A percentile compares a stretch with the other conserved stretches of the same genome.
phyloP scores from a whole-genome alignment of 2,113 vertebrate species.

The Malurus elegans region DNA sequence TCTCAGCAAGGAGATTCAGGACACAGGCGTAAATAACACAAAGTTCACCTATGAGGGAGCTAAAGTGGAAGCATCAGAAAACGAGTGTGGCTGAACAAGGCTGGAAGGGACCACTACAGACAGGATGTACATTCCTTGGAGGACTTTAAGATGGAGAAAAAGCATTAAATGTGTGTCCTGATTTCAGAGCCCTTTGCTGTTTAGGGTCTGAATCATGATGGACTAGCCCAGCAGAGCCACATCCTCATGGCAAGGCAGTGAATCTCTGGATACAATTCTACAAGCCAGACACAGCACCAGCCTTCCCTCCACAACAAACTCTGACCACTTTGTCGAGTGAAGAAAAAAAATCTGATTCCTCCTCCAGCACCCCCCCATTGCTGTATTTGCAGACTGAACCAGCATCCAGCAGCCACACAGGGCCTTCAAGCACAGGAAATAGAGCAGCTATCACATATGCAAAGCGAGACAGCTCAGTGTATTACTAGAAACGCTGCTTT shows the following conservation, averaged over 20 bases:
- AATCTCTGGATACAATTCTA: background rate
- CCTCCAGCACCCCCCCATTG: background rate
- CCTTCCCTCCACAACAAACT: background rate
- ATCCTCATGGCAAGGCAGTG: background rate
- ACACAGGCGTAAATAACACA: background rate
- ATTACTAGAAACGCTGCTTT: background rate
- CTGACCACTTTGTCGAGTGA: background rate
- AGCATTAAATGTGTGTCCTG: background rate
- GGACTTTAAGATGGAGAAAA: background rate
- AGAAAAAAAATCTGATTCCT: background rate
- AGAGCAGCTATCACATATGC: background rate
- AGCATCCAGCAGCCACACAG: background rate
- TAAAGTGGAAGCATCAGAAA: background rate
- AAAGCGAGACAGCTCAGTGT: background rate
- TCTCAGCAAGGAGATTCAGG: background rate
- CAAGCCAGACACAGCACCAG: background rate
- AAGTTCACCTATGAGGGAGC: background rate
- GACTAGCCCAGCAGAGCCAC: background rate
- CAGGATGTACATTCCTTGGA: background rate
- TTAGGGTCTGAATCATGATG: accelerated
- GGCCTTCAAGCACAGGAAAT: background rate
- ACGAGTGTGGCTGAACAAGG: background rate
- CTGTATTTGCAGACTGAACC: background rate
- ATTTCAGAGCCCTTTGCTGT: background rate
- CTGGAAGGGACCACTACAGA: background rate